Conservation (phyloP, 2,888 invertebrate species). For the Stenotaenia linearis region DNA sequence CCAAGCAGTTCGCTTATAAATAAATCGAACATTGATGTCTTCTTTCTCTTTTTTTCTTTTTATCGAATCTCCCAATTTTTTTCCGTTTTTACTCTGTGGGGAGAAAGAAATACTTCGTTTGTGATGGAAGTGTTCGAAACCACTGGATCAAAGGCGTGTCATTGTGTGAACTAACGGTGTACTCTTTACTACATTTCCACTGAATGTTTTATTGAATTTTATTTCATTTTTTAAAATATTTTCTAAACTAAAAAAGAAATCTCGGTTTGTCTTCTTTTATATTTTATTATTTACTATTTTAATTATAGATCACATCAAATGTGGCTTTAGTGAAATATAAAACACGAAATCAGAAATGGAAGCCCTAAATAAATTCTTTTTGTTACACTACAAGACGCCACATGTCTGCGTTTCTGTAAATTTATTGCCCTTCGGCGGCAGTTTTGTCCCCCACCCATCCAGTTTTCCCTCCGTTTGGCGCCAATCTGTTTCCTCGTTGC, state of each 20-base stretch:
- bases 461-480: conserved; percentile 13
- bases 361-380: neutral
- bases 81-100: too few species aligned
- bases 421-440: conserved; percentile 20
- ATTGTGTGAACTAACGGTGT: neutral
- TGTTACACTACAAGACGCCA: neutral
- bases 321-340: neutral
- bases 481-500: conserved; percentile 26
- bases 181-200: neutral
- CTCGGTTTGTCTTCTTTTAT: neutral
- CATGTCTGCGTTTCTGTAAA: neutral
- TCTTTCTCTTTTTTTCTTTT: neutral
- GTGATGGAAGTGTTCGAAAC: neutral
- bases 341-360: neutral
- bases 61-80: neutral
- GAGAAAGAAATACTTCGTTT: neutral
- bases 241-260: neutral
- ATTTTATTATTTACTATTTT: neutral
- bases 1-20: neutral
- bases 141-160: conserved; percentile 2
- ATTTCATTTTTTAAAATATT: neutral
- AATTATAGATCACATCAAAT: neutral
- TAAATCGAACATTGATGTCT: conserved; percentile 17
- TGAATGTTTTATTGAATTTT: neutral
- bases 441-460: neutral